phyloP scores from a whole-genome alignment of 2,888 invertebrate species.

The Schizaphis graminum region DNA sequence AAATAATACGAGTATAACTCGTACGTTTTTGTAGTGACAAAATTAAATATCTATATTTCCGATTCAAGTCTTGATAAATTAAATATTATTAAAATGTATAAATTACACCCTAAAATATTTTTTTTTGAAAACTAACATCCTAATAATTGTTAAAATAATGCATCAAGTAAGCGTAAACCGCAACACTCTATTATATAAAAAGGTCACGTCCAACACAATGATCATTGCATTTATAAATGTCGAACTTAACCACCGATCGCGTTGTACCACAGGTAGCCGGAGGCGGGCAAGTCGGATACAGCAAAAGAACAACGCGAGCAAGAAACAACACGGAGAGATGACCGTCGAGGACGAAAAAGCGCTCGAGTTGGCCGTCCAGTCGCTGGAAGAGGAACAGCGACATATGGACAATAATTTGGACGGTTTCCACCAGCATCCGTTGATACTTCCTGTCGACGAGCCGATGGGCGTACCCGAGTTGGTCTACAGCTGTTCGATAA shows the following conservation, averaged over 20 bases:
- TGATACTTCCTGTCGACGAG: conserved; percentile 59
- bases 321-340: conserved; percentile 36
- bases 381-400: conserved; percentile 53
- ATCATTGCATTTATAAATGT: not conserved
- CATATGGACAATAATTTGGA: conserved; percentile 55
- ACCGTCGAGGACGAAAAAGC: conserved; percentile 58
- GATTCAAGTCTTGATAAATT: not conserved
- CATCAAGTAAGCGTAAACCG: not conserved
- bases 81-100: not conserved
- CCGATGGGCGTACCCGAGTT: conserved; percentile 53
- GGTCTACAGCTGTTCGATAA: conserved; percentile 65
- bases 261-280: conserved; percentile 39
- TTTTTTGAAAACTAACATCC: not conserved
- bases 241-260: not conserved
- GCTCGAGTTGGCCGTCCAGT: conserved; percentile 50
- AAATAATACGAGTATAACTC: not conserved
- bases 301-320: conserved; percentile 35
- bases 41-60: not conserved
- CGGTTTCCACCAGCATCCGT: conserved; percentile 49
- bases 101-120: not conserved
- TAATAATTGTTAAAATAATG: not conserved
- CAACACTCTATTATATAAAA: not conserved
- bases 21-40: not conserved
- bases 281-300: conserved; percentile 51
- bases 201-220: not conserved